Evolutionary conservation across 2,113 vertebrate species (phyloP).

Genomic region (Cathartes aura): DNA sequence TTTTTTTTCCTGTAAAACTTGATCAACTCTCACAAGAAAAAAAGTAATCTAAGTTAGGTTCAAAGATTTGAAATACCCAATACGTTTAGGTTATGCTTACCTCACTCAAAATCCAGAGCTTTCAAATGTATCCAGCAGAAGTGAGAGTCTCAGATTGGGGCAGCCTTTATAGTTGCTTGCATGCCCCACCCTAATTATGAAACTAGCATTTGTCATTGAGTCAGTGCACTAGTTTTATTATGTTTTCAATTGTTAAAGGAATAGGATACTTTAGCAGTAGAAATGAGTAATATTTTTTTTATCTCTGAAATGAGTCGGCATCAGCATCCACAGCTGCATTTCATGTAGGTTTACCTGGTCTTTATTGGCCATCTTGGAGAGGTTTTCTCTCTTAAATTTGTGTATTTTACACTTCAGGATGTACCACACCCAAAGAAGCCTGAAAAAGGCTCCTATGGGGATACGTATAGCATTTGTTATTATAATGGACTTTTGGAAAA

Average conservation of each 20-base stretch:
- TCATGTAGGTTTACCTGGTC: background rate
- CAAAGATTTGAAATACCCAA: background rate
- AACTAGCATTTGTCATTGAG: conserved; percentile 52
- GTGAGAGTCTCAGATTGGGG: background rate
- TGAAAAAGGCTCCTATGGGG: background rate
- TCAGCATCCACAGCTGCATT: background rate
- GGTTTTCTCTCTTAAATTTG: background rate
- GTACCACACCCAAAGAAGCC: background rate
- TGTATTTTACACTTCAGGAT: background rate
- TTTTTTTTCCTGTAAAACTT: background rate
- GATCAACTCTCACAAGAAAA: background rate
- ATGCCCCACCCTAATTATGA: conserved; percentile 63
- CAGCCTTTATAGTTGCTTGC: conserved; percentile 61
- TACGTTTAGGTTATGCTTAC: conserved; percentile 26
- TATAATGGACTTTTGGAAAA: background rate
- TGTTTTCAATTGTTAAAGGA: background rate
- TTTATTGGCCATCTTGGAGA: background rate
- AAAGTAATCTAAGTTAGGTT: background rate
- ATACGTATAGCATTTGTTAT: background rate
- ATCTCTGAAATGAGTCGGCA: background rate
- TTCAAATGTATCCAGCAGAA: background rate
- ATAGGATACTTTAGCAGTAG: background rate
- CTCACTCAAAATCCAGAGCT: background rate
- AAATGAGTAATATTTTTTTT: background rate
- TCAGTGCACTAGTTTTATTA: conserved; percentile 6